These are phyloP conservation scores for Lineus longissimus DNA, from an alignment of 1,140 invertebrate species.

Conservation along the genomic window DNA sequence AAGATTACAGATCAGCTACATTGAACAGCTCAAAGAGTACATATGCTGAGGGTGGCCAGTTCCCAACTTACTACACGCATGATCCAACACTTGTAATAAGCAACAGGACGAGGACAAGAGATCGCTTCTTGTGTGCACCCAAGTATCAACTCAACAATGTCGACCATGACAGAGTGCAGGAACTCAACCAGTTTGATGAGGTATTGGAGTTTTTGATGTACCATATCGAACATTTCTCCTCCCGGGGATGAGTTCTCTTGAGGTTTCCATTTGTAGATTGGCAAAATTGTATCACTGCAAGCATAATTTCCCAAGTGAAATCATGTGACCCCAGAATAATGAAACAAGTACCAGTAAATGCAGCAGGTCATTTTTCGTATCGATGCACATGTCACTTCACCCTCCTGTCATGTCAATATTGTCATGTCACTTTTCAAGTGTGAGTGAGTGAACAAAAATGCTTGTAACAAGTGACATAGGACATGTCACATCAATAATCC, in stretches of 20 bases:
- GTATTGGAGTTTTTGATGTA: conserved; percentile 21
- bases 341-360: too few relatives aligned
- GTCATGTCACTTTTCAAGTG: too few relatives aligned
- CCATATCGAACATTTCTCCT: background rate
- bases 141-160: conserved; percentile 48
- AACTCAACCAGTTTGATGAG: conserved; percentile 41
- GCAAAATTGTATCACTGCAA: background rate
- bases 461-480: too few relatives aligned
- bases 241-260: background rate
- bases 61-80: conserved; percentile 52
- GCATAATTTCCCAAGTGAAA: background rate
- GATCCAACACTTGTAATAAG: conserved; percentile 49
- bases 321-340: too few relatives aligned
- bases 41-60: conserved; percentile 46
- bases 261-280: background rate
- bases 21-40: conserved; percentile 46
- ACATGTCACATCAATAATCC: too few relatives aligned
- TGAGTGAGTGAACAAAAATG: too few relatives aligned
- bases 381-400: too few relatives aligned
- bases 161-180: conserved; percentile 49
- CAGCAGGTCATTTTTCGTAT: too few relatives aligned
- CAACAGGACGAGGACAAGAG: conserved; percentile 39
- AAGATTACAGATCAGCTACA: conserved; percentile 49
- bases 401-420: too few relatives aligned
- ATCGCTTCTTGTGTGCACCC: conserved; percentile 43